These are phyloP conservation scores for Adelognathus sp. DNA, from an alignment of 2,888 invertebrate species.

Conservation along the genomic window DNA sequence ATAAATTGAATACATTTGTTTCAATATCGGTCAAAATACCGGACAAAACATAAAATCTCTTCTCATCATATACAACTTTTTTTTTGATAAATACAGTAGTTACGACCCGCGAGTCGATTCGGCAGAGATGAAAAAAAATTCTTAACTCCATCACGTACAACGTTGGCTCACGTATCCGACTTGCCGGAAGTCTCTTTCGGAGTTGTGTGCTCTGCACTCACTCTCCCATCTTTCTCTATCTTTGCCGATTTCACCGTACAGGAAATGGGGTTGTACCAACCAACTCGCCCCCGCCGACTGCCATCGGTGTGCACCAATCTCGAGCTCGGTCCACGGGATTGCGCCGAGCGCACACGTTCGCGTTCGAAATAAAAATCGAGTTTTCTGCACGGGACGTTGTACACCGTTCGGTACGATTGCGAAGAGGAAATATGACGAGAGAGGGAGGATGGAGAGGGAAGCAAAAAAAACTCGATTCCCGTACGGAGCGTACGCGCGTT, in stretches of 20 bases:
- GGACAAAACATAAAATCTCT: background rate
- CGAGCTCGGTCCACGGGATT: constrained; percentile 30
- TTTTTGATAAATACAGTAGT: background rate
- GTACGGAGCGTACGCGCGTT: background rate
- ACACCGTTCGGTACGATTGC: background rate
- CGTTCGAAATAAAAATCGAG: constrained; percentile 40
- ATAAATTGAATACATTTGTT: too few relatives aligned
- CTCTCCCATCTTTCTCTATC: background rate
- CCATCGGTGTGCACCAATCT: constrained; percentile 11
- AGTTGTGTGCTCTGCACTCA: constrained; percentile 3
- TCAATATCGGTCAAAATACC: too few relatives aligned
- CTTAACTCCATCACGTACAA: constrained; percentile 58
- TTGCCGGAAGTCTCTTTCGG: constrained; percentile 40
- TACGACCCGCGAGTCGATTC: constrained; percentile 12
- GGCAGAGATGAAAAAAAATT: constrained; percentile 45
- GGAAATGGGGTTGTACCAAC: constrained; percentile 50
- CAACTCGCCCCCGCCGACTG: background rate
- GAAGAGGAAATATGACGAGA: background rate
- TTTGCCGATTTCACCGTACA: constrained; percentile 36
- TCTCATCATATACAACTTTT: background rate
- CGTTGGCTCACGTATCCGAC: constrained; percentile 51
- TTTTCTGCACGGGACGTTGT: constrained; percentile 20
- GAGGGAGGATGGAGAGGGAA: background rate
- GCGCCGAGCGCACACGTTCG: constrained; percentile 13
- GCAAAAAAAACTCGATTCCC: constrained; percentile 38